Evolutionary conservation across 1,140 invertebrate genomes (phyloP).

Genomic region (Cotesia typhae): DNA sequence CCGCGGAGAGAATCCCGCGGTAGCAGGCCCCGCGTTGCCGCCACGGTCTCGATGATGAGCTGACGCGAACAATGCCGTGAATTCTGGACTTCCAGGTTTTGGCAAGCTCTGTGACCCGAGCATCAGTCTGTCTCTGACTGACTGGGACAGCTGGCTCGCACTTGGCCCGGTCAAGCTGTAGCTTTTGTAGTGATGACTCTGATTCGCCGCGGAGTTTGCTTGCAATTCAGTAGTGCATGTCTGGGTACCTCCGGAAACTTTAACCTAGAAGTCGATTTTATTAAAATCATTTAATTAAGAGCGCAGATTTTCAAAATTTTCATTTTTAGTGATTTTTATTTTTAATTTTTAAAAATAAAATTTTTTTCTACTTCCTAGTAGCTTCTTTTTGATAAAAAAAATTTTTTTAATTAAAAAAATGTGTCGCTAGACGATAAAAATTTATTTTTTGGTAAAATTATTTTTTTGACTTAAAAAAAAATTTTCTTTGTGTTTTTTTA

Average conservation of each 20-base stretch:
- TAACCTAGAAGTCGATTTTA: conserved; percentile 60
- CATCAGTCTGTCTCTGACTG: conserved; percentile 80
- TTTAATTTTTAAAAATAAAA: no score
- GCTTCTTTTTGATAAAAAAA: no score
- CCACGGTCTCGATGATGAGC: conserved; percentile 60
- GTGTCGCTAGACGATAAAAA: no score
- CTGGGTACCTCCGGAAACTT: conserved; percentile 88
- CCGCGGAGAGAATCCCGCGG: conserved; percentile 64
- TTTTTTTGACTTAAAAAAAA: no score
- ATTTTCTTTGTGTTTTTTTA: no score
- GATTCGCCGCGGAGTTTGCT: conserved; percentile 55
- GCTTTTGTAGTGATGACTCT: conserved; percentile 73
- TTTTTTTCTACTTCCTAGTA: no score
- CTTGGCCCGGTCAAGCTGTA: conserved; percentile 83
- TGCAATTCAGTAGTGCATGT: conserved; percentile 82
- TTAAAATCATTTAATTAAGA: no score
- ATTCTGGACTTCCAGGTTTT: conserved; percentile 77
- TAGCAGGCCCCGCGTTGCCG: conserved; percentile 51
- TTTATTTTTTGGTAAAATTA: no score
- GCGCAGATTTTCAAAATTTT: no score
- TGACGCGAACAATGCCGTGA: conserved; percentile 69
- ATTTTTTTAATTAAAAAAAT: no score
- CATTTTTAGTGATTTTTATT: not conserved
- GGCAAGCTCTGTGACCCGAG: conserved; percentile 82
- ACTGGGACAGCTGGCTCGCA: conserved; percentile 84